These are phyloP conservation scores for Gambusia yucatana DNA, from an alignment of 2,797 vertebrate genomes.

Conservation along the genomic window DNA sequence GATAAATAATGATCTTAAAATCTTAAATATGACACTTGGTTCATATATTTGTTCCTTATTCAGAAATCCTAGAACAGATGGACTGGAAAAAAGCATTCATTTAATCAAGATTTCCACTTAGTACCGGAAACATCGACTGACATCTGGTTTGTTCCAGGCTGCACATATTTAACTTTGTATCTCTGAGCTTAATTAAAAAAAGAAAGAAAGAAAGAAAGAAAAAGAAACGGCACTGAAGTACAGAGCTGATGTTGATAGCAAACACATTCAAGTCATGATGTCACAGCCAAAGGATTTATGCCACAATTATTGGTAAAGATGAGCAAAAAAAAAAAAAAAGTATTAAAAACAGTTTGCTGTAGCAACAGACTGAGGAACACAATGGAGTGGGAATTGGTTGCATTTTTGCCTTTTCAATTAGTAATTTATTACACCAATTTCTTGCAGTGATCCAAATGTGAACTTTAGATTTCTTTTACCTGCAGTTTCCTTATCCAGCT, in stretches of 20 bases:
- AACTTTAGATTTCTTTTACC: not conserved
- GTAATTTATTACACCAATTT: not conserved
- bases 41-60: constrained; percentile 45
- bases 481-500: not conserved
- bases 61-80: constrained; percentile 25
- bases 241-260: constrained; percentile 26
- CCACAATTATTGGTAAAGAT: not conserved
- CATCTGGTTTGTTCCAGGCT: constrained; percentile 7
- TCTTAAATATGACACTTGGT: constrained; percentile 51
- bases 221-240: not conserved
- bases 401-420: not conserved
- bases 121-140: not conserved
- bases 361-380: not conserved
- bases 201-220: constrained; percentile 11
- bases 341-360: not conserved
- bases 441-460: not conserved
- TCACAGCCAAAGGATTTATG: constrained; percentile 2
- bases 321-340: not conserved
- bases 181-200: constrained; percentile 9
- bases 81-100: constrained; percentile 20
- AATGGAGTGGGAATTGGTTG: not conserved
- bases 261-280: constrained; percentile 22
- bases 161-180: not conserved
- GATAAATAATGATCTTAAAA: constrained; percentile 64
- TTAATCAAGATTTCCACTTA: constrained; percentile 10